Evolutionary conservation across 2,888 invertebrate genomes (phyloP).

Genomic region (Cataglyphis albicans): DNA sequence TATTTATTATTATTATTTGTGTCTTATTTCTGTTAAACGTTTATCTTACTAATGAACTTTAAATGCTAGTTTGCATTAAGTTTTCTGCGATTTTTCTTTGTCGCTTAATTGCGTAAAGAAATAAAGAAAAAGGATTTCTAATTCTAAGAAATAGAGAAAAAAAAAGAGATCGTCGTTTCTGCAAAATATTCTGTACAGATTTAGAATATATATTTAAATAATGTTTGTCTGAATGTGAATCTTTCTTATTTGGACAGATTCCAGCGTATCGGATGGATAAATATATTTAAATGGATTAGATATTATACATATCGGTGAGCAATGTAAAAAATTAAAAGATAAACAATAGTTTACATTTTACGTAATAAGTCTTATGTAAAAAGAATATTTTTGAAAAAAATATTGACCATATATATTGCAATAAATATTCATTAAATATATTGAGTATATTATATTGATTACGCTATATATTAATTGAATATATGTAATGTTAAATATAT

Average conservation of each 20-base stretch:
- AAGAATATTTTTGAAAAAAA: neutral
- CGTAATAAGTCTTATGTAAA: neutral
- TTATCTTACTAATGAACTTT: neutral
- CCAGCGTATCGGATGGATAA: conserved; percentile 71
- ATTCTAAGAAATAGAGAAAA: neutral
- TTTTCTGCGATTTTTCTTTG: neutral
- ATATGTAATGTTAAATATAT: neutral
- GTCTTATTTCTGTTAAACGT: neutral
- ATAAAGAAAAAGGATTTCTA: neutral
- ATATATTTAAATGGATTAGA: conserved; percentile 71
- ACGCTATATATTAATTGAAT: neutral
- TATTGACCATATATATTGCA: neutral
- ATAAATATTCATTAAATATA: neutral
- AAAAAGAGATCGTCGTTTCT: conserved; percentile 12
- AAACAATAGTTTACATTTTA: neutral
- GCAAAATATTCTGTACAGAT: conserved; percentile 17
- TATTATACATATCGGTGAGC: conserved; percentile 49
- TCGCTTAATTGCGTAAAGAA: neutral
- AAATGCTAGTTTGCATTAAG: neutral
- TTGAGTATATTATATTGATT: neutral
- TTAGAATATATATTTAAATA: conserved; percentile 39
- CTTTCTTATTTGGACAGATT: conserved; percentile 71
- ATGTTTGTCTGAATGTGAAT: conserved; percentile 53
- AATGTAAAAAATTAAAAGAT: neutral
- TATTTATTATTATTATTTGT: too few relatives aligned